These are phyloP conservation scores for Coelopa frigida DNA, from an alignment of 1,140 invertebrate species.

Conservation along the genomic window DNA sequence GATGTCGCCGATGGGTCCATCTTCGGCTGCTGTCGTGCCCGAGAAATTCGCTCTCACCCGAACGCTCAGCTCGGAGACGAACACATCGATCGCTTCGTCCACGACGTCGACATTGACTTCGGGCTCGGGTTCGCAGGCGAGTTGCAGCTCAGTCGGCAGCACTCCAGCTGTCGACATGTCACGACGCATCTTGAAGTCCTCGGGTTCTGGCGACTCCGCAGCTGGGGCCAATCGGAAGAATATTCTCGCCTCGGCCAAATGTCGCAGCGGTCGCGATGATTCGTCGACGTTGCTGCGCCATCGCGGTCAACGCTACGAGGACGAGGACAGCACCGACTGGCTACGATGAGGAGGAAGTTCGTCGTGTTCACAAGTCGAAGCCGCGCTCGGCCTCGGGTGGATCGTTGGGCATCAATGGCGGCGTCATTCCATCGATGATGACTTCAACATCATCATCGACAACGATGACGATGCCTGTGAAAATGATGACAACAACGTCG, in stretches of 20 bases:
- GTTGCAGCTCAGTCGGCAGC: conserved; percentile 56
- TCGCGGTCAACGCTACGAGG: conserved; percentile 23
- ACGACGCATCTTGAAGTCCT: conserved; percentile 61
- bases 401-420: conserved; percentile 8
- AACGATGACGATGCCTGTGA: not conserved
- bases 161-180: conserved; percentile 50
- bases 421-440: conserved; percentile 2
- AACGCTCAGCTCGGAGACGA: conserved; percentile 57
- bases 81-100: conserved; percentile 54
- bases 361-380: conserved; percentile 27
- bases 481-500: not conserved
- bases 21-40: conserved; percentile 42
- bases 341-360: conserved; percentile 31
- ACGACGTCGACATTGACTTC: conserved; percentile 59
- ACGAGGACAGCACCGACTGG: conserved; percentile 41
- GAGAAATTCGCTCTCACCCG: conserved; percentile 48
- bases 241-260: conserved; percentile 77
- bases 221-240: conserved; percentile 68
- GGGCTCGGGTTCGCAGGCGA: conserved; percentile 55
- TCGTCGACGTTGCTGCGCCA: conserved; percentile 16
- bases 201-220: conserved; percentile 56
- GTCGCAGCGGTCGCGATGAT: conserved; percentile 64
- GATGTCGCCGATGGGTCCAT: conserved; percentile 17
- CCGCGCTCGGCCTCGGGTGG: conserved; percentile 16
- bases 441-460: not conserved